Base-by-base conservation (phyloP, 2,797 vertebrate genomes). In the Gymnocypris eckloni region DNA sequence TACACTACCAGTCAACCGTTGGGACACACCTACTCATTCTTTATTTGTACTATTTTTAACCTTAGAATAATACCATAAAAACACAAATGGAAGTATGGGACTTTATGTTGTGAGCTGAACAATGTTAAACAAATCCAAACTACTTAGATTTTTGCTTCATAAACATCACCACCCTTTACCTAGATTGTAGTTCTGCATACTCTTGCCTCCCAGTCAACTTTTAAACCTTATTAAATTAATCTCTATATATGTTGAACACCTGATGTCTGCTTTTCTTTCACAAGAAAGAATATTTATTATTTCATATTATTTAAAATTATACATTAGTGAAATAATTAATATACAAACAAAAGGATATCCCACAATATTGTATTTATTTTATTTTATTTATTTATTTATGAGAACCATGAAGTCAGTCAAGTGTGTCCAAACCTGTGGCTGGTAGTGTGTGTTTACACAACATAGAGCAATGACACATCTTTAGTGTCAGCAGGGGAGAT, bases 21-120 rank as follows among this genome's bases (percentile, higher is more conserved):
- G 22, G 54, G 54, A 78, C 76, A 61, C 75, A 39, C 52, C 52
- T 56, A 70, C 33, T 77, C 33, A n/a, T 77, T 41, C 50, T 77
- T 22, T 18, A 79, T 28, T 61, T 25, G 11, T 43, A 61, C 22
- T 43, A 79, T 79, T 59, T 61, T 61, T 13, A 39, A 28, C 54
- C 41, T 77, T 79, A 61, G 2, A 61, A 18, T 61, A 78, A 59
- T 41, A n/a, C 20, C 33, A 79, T 41, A 79, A 61, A 61, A 10
- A 76, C 25, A 22, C 5, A 54, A 54, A 37, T 22, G 16, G 28
- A 79, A 61, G 13, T 25, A 10, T n/a, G 13, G 22, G 39, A 61
- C 28, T 37, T 33, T 18, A 43, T 56, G 22, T n/a, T 56, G 52
- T 5, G 75, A 56, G 75, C 11, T n/a, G 75, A 56, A 56, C 20